phyloP scores from a whole-genome alignment of 1,140 invertebrate genomes.

The Pararge aegeria region DNA sequence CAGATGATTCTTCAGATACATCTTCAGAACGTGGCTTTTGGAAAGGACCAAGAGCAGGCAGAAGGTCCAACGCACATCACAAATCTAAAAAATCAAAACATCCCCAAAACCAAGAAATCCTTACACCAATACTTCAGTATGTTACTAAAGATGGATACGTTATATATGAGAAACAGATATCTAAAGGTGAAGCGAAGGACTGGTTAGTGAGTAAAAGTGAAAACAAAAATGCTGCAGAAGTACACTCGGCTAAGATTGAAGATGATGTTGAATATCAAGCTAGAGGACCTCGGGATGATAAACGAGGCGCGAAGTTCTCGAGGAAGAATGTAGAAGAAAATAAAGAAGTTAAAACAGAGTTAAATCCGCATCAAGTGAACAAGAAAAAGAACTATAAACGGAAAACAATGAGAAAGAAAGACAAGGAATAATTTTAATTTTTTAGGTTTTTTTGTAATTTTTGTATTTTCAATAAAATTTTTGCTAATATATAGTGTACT shows the following conservation, averaged over 20 bases:
- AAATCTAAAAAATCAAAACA: slow-evolving; percentile 31
- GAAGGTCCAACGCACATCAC: slow-evolving; percentile 30
- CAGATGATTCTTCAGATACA: slow-evolving; percentile 35
- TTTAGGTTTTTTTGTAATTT: slow-evolving; percentile 14
- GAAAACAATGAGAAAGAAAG: slow-evolving; percentile 20
- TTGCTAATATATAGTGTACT: not conserved
- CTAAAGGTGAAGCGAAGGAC: slow-evolving; percentile 60
- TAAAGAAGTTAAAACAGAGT: slow-evolving; percentile 30
- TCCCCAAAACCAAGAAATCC: slow-evolving; percentile 33
- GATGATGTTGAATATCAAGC: slow-evolving; percentile 22
- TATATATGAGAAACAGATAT: slow-evolving; percentile 65
- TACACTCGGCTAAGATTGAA: slow-evolving; percentile 18
- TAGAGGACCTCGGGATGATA: slow-evolving; percentile 18
- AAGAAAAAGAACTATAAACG: slow-evolving; percentile 20
- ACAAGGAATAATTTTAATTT: not conserved
- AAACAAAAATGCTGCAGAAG: slow-evolving; percentile 13
- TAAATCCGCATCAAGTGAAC: slow-evolving; percentile 9
- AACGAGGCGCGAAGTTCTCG: slow-evolving; percentile 19
- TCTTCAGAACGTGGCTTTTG: slow-evolving; percentile 44
- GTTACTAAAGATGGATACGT: slow-evolving; percentile 69
- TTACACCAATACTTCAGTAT: slow-evolving; percentile 62
- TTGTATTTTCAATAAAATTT: not conserved
- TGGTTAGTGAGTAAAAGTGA: slow-evolving; percentile 48
- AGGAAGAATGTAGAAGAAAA: slow-evolving; percentile 26
- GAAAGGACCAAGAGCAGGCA: slow-evolving; percentile 30